Percentiles rank a stretch among this genome's conserved stretches.
Evolutionary conservation across 2,113 vertebrate genomes (phyloP).

Genomic region (Rhinolophus ferrumequinum): DNA sequence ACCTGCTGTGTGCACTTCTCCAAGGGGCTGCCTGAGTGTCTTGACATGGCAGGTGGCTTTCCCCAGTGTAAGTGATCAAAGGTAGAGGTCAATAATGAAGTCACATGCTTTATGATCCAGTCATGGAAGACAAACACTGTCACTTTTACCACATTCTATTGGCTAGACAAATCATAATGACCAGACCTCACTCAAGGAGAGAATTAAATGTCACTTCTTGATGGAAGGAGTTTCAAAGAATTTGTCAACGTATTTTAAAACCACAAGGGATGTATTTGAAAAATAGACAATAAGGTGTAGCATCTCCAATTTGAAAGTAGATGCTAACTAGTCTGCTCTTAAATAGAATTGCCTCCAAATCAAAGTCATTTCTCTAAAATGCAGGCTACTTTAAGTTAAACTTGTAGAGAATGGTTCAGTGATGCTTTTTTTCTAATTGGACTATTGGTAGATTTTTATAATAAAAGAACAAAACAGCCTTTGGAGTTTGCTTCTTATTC

Average conservation of each 20-base stretch:
- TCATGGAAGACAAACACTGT: neutral
- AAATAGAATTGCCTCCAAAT: conserved; percentile 23
- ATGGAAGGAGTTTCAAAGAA: conserved; percentile 3
- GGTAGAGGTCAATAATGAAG: neutral
- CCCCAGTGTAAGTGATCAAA: neutral
- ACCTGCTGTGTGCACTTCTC: neutral
- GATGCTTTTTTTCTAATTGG: neutral
- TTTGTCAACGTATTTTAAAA: neutral
- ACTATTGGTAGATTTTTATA: conserved; percentile 8
- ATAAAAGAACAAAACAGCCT: conserved; percentile 14
- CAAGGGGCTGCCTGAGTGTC: neutral
- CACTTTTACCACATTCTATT: neutral
- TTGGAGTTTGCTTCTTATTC: conserved; percentile 16
- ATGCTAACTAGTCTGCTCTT: neutral
- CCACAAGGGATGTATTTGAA: neutral
- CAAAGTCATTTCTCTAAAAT: conserved; percentile 4
- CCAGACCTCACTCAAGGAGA: neutral
- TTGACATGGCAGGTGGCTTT: neutral
- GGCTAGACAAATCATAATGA: neutral
- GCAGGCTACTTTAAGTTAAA: neutral
- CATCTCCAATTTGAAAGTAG: neutral
- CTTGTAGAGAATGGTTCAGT: neutral
- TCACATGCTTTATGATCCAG: neutral
- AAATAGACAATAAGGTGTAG: neutral
- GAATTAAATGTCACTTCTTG: neutral